Percentiles rank a stretch among this genome's conserved stretches.
These are phyloP conservation scores for Polia nebulosa DNA, from an alignment of 2,888 invertebrate species.

Conservation along the genomic window DNA sequence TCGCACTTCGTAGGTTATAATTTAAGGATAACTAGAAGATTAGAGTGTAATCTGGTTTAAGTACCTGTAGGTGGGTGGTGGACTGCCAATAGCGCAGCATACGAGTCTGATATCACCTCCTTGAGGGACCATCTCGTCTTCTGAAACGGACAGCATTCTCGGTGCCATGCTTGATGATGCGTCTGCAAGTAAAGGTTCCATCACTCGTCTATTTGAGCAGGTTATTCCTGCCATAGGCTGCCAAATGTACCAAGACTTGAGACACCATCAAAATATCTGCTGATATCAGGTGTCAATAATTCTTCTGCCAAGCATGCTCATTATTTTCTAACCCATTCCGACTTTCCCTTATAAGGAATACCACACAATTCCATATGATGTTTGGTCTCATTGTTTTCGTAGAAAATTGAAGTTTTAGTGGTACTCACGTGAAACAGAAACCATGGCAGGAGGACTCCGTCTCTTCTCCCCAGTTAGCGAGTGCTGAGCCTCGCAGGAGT, in stretches of 20 bases:
- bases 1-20: background rate
- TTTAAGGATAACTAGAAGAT: background rate
- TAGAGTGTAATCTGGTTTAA: background rate
- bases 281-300: no score
- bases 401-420: background rate
- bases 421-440: constrained; percentile 93
- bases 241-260: no score
- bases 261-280: no score
- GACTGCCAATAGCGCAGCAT: constrained; percentile 93
- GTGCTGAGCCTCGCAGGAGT: constrained; percentile 95
- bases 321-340: no score
- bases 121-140: constrained; percentile 91
- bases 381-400: no score
- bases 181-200: constrained; percentile 69
- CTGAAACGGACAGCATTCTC: constrained; percentile 93
- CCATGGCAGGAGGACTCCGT: constrained; percentile 92
- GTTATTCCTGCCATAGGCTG: background rate
- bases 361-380: no score
- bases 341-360: no score
- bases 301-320: no score
- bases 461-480: constrained; percentile 95
- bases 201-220: background rate
- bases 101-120: constrained; percentile 93
- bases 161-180: constrained; percentile 92
- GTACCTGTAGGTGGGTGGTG: constrained; percentile 93